Evolutionary conservation across 1,140 invertebrate genomes (phyloP).

Genomic region (Nixonia krombeini): DNA sequence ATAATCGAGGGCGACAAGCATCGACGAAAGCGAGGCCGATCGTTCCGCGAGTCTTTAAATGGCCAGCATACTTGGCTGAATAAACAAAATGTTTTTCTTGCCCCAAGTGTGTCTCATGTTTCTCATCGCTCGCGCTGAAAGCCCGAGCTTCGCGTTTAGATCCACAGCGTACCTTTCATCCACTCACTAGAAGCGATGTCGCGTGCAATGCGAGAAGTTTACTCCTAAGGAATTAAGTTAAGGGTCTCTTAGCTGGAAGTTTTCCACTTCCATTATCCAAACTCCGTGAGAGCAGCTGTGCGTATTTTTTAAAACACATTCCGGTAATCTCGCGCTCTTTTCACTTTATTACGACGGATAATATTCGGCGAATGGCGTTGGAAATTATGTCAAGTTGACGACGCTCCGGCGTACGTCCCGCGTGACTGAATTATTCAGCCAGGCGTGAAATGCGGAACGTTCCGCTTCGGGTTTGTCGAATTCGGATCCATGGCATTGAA

Average conservation of each 20-base stretch:
- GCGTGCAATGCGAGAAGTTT: constrained; percentile 50
- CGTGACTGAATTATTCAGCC: no score
- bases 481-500: no score
- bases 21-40: no score
- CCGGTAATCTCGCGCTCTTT: background rate
- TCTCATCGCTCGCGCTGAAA: background rate
- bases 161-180: background rate
- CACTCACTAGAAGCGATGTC: constrained; percentile 24
- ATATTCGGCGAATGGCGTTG: no score
- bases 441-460: no score
- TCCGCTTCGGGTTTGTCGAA: no score
- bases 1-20: no score
- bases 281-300: background rate
- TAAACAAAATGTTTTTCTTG: background rate
- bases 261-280: constrained; percentile 2
- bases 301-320: background rate
- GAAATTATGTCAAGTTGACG: no score
- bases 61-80: background rate
- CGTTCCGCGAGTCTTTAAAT: no score
- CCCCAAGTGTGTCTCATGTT: background rate
- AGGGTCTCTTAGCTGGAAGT: constrained; percentile 3
- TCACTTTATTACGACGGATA: no score
- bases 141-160: background rate
- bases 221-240: constrained; percentile 39
- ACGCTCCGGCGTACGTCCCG: no score